phyloP scores from a whole-genome alignment of 2,888 invertebrate genomes.

The Oscheius sp. region DNA sequence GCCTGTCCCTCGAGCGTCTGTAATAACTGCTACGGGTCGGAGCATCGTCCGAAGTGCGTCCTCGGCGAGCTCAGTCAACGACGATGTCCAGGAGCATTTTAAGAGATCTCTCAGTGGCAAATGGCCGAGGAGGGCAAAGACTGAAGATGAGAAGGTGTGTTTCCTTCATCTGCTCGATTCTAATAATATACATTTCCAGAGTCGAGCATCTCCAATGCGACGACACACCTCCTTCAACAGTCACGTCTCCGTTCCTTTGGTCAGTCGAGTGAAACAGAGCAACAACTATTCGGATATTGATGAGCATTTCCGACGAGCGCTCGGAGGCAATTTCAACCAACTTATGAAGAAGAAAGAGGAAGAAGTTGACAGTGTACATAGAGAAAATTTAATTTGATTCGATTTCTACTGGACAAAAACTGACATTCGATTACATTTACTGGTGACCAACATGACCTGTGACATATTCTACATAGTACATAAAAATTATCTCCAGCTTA shows the following conservation, averaged over 20 bases:
- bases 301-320: conserved; percentile 52
- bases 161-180: neutral
- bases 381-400: conserved; percentile 24
- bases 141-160: conserved; percentile 45
- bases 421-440: conserved; percentile 23
- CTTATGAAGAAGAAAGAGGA: conserved; percentile 27
- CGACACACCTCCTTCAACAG: conserved; percentile 54
- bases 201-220: conserved; percentile 49
- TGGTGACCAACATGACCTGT: conserved; percentile 30
- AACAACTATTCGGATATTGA: conserved; percentile 43
- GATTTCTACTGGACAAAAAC: neutral
- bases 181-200: conserved; percentile 13
- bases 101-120: conserved; percentile 51
- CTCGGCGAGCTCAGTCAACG: conserved; percentile 9
- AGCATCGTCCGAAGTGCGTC: conserved; percentile 20
- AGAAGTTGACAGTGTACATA: conserved; percentile 18
- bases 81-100: conserved; percentile 48
- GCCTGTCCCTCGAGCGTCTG: conserved; percentile 39
- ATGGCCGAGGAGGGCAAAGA: conserved; percentile 48
- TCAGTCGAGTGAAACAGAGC: conserved; percentile 18
- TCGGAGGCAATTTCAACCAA: conserved; percentile 40
- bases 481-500: neutral
- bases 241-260: conserved; percentile 40
- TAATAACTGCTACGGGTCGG: conserved; percentile 40
- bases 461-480: conserved; percentile 4